These are phyloP conservation scores for Tinamus major DNA, from an alignment of 2,797 vertebrate genomes.

Conservation along the genomic window DNA sequence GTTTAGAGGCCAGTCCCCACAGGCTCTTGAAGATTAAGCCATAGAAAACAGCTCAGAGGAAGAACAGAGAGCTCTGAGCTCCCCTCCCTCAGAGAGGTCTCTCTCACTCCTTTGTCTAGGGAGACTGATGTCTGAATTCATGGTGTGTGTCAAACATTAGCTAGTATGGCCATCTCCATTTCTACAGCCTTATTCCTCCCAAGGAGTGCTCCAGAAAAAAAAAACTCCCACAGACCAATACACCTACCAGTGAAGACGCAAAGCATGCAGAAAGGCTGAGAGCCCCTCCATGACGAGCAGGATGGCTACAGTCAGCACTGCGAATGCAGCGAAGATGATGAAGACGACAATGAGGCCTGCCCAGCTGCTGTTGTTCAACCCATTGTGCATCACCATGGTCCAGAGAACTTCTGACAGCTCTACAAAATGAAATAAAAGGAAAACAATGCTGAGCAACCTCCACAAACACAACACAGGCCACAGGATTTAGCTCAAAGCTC, in stretches of 20 bases:
- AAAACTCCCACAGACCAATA: background rate
- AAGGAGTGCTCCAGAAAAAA: background rate
- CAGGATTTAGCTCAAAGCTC: background rate
- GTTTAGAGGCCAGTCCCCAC: background rate
- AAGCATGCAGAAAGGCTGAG: constrained; percentile 84
- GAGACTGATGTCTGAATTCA: background rate
- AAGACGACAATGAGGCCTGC: constrained; percentile 75
- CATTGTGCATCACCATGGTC: constrained; percentile 82
- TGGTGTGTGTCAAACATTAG: rapidly evolving
- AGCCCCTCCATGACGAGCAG: constrained; percentile 86
- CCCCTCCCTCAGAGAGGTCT: background rate
- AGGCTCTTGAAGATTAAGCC: background rate
- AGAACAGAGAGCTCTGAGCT: background rate
- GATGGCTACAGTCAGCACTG: constrained; percentile 81
- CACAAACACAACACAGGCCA: background rate
- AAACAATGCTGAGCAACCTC: background rate
- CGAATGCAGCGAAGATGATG: constrained; percentile 80
- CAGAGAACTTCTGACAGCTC: constrained; percentile 88
- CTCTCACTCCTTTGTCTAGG: background rate
- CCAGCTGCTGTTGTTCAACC: constrained; percentile 65
- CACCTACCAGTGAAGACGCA: constrained; percentile 84
- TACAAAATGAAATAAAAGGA: constrained; percentile 24
- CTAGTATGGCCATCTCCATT: background rate
- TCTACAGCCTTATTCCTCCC: background rate
- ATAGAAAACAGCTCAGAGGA: background rate